A percentile compares a stretch with the other conserved stretches of the same genome.
Evolutionary conservation across 2,113 vertebrate genomes (phyloP).

Genomic region (Smithornis capensis): DNA sequence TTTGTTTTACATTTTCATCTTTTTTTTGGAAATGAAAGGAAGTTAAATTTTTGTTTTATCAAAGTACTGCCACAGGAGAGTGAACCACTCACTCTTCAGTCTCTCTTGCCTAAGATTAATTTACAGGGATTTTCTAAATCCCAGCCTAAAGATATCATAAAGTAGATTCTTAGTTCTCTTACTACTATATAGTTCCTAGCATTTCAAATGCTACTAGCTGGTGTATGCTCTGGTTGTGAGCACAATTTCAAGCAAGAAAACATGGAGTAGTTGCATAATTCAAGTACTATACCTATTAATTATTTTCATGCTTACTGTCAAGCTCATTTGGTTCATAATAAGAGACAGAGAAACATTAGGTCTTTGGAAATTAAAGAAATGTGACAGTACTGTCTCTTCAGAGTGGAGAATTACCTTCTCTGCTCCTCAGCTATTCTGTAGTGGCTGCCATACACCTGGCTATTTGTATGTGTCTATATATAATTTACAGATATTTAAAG

Average conservation of each 20-base stretch:
- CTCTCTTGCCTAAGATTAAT: not conserved
- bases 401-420: not conserved
- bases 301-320: not conserved
- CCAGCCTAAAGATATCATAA: not conserved
- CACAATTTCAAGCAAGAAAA: not conserved
- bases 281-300: not conserved
- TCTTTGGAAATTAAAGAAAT: not conserved
- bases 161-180: not conserved
- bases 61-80: not conserved
- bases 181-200: accelerated
- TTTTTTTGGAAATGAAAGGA: not conserved
- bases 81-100: not conserved
- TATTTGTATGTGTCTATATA: not conserved
- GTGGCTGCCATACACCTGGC: not conserved
- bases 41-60: not conserved
- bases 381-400: not conserved
- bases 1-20: accelerated
- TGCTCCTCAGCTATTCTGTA: not conserved
- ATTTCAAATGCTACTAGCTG: not conserved
- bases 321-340: not conserved
- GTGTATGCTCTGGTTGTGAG: not conserved
- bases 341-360: not conserved
- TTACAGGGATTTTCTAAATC: not conserved
- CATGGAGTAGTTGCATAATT: not conserved
- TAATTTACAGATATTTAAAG: not conserved